Evolutionary conservation across 2,113 vertebrate species (phyloP), one percentile per base, ranked within the genome.

Genomic region (Pollimyrus isidori): DNA sequence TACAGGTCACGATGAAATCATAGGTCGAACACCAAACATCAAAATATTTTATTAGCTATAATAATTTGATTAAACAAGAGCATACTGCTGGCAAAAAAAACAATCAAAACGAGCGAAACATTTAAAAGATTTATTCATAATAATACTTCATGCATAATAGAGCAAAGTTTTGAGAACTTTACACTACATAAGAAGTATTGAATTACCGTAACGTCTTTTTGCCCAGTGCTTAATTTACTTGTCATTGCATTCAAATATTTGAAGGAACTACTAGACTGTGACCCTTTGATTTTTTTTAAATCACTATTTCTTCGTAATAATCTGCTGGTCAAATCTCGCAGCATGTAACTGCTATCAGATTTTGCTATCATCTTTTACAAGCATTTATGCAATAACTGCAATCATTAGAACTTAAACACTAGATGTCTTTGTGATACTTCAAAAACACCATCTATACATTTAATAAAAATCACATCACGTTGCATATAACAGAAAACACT

Each of bases 101-200:
- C 80, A 46, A 86, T 49, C 48, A 42, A 62, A 76, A 87, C 11
- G 30, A 35, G 23, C 7, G 30, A 87, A 52, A 86, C 58, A 76
- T 87, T 87, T 76, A 76, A 89, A 87, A 15, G 3, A 46, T 89
- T 89, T 89, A 89, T 89, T 89, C n/a, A 85, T 58, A 52, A 84
- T 82, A 87, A 89, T 30, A 76, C 85, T 87, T 89, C 85, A 89
- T 89, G 65, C 85, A 89, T 35, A 73, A 87, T 76, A 89, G 83
- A 89, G 89, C 89, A 89, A 76, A 89, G 89, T 89, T 65, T 49
- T 13, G 26, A 89, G 45, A 89, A 73, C 89, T 86, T 89, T 82
- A 73, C 45, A 50, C 52, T 89, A 85, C 39, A 50, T 87, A 87
- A 48, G 56, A 86, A 89, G 45, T 89, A 87, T 76, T 56, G 21